These are phyloP conservation scores for Saxidomus purpurata DNA, from an alignment of 1,140 invertebrate genomes.

Conservation along the genomic window DNA sequence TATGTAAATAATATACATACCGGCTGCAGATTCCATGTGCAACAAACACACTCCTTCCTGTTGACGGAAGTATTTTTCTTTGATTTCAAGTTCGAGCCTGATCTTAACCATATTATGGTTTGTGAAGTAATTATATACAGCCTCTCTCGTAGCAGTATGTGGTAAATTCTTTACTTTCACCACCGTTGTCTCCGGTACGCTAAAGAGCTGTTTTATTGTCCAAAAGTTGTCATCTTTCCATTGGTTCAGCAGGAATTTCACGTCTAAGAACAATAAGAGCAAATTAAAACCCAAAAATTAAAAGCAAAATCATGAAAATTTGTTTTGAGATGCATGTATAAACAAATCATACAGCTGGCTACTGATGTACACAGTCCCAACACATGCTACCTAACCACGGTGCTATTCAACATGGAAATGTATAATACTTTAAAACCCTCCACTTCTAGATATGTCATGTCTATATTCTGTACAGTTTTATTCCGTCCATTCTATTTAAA, in stretches of 20 bases:
- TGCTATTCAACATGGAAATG: not conserved
- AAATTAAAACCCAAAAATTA: too few species aligned
- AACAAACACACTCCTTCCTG: not conserved
- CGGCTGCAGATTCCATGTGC: not conserved
- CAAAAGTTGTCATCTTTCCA: not conserved
- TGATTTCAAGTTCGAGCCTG: not conserved
- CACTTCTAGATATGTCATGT: not conserved
- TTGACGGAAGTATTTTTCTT: not conserved
- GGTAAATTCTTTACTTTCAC: constrained; percentile 17
- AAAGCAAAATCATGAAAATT: not conserved
- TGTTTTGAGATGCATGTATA: not conserved
- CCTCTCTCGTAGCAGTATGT: not conserved
- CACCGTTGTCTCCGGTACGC: not conserved
- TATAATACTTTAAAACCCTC: not conserved
- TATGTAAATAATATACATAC: not conserved
- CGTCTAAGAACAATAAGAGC: too few species aligned
- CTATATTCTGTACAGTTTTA: not conserved
- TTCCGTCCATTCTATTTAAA: not conserved
- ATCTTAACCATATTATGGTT: not conserved
- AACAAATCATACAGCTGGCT: not conserved
- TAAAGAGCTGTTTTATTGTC: not conserved
- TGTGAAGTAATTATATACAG: not conserved
- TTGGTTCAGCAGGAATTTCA: not conserved
- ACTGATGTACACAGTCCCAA: not conserved
- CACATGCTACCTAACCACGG: not conserved